Conservation (phyloP, 2,797 vertebrate species). For the Gymnoscopelus braueri region DNA sequence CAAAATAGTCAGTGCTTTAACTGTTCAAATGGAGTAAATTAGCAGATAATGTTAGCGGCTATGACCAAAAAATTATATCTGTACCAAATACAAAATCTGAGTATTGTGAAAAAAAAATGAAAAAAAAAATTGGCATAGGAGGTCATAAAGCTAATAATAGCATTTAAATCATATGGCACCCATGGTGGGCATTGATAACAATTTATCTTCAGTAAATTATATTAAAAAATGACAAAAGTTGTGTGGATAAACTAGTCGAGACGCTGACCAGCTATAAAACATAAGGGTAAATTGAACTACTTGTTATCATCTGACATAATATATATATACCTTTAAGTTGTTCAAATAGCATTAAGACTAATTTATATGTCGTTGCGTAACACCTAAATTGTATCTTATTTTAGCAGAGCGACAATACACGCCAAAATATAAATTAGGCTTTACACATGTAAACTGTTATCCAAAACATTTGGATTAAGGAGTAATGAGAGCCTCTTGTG, state of each 20-base stretch:
- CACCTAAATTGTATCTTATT: too few species aligned
- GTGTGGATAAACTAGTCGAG: slow-evolving; percentile 28
- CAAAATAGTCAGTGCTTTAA: slow-evolving; percentile 63
- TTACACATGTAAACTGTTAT: slow-evolving; percentile 49
- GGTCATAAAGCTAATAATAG: slow-evolving; percentile 64
- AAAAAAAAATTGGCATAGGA: slow-evolving; percentile 66
- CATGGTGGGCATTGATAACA: slow-evolving; percentile 55
- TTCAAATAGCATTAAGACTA: slow-evolving; percentile 49
- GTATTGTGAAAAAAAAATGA: slow-evolving; percentile 31
- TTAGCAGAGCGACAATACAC: too few species aligned
- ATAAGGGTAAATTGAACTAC: slow-evolving; percentile 37
- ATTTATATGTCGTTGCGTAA: not conserved
- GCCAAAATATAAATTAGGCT: too few species aligned
- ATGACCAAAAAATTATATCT: slow-evolving; percentile 51
- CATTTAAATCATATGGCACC: slow-evolving; percentile 68
- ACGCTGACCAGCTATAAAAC: slow-evolving; percentile 36
- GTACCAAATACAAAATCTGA: slow-evolving; percentile 58
- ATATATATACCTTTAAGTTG: slow-evolving; percentile 45
- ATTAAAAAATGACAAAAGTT: slow-evolving; percentile 56
- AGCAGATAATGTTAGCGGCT: slow-evolving; percentile 39
- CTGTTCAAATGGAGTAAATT: slow-evolving; percentile 54
- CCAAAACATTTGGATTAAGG: slow-evolving; percentile 47
- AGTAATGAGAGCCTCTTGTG: slow-evolving; percentile 52
- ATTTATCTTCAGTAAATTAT: slow-evolving; percentile 41
- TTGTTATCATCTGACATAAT: slow-evolving; percentile 49